These are phyloP conservation scores for Fregetta grallaria DNA, from an alignment of 2,113 vertebrate species.

Conservation along the genomic window DNA sequence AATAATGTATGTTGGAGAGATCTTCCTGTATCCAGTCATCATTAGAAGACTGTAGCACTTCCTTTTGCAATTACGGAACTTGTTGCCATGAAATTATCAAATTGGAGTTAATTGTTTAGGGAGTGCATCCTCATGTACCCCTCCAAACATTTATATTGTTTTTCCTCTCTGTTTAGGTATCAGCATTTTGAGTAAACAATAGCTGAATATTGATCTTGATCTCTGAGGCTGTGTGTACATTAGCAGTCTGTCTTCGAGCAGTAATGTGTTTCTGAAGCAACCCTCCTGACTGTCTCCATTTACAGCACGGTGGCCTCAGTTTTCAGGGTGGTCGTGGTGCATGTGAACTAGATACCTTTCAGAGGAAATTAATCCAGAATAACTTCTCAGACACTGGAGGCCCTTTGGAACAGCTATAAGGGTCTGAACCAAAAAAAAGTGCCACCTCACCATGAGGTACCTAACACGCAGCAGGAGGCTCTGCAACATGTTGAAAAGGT, in stretches of 20 bases:
- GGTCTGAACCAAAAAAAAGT: background rate
- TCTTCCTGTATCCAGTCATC: background rate
- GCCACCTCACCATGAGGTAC: background rate
- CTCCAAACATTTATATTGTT: background rate
- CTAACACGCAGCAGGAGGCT: background rate
- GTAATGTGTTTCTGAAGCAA: background rate
- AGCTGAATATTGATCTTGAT: background rate
- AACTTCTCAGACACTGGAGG: background rate
- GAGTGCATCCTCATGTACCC: background rate
- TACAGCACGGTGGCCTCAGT: background rate
- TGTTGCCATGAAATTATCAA: background rate
- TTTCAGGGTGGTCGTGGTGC: background rate
- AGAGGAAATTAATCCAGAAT: background rate
- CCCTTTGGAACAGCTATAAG: background rate
- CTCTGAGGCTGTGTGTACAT: background rate
- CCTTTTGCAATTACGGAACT: background rate
- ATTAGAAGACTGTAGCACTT: slow-evolving; percentile 3
- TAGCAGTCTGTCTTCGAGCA: background rate
- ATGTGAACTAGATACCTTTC: accelerated
- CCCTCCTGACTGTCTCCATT: background rate
- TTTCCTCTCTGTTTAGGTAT: slow-evolving; percentile 1
- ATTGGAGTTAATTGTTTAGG: slow-evolving; percentile 8
- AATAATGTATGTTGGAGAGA: background rate
- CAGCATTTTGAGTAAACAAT: background rate
- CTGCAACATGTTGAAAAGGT: background rate